Percentiles rank a stretch among this genome's conserved stretches.
These are phyloP conservation scores for Limnephilus lunatus DNA, from an alignment of 2,888 invertebrate species.

Conservation along the genomic window DNA sequence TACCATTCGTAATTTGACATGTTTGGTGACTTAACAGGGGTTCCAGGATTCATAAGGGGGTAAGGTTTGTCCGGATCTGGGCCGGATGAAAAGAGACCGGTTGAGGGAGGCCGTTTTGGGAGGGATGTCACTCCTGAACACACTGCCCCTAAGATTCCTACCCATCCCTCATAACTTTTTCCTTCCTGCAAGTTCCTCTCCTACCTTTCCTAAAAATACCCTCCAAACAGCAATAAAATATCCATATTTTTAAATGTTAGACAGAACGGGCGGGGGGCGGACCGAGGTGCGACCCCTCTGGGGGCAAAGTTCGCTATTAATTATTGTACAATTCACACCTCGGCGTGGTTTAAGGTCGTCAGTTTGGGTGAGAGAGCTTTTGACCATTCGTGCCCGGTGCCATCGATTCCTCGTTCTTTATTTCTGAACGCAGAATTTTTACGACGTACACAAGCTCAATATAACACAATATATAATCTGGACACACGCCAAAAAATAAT, in stretches of 20 bases:
- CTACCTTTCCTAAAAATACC: too few species aligned
- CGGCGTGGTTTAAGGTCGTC: neutral
- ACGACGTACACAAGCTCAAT: neutral
- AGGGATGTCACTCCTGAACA: too few species aligned
- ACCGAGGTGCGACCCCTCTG: neutral
- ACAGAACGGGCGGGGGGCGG: neutral
- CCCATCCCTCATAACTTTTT: too few species aligned
- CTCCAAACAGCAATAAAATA: neutral
- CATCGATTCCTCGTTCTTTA: neutral
- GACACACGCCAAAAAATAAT: slow-evolving; percentile 28
- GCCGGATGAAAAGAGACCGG: too few species aligned
- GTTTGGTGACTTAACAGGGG: too few species aligned
- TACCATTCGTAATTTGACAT: too few species aligned
- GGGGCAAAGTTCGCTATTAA: neutral
- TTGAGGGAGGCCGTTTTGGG: too few species aligned
- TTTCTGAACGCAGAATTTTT: slow-evolving; percentile 29
- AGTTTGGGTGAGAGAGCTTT: neutral
- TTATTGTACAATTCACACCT: neutral
- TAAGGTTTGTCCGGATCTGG: too few species aligned
- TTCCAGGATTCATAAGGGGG: too few species aligned
- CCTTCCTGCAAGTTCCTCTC: too few species aligned
- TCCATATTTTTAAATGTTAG: neutral
- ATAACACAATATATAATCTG: neutral
- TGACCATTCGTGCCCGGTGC: neutral
- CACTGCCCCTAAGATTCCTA: too few species aligned